Base-by-base conservation (phyloP, 2,113 vertebrate species). In the Eretmochelys imbricata region DNA sequence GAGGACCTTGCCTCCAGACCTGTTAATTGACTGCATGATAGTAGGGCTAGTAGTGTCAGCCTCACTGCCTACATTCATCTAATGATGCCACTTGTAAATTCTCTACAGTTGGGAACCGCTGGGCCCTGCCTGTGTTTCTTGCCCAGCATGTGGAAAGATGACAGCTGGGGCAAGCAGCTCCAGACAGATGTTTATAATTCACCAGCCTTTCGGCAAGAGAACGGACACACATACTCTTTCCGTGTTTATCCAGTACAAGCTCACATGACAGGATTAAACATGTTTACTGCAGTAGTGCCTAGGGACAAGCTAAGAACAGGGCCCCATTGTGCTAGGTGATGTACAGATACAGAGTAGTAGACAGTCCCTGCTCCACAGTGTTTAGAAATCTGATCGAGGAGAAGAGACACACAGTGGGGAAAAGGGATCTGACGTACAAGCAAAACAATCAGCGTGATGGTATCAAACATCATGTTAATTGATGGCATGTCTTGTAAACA, bases 361-460 rank as follows among this genome's bases (percentile, higher is more conserved):
- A 78, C 46, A 6, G 6, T 76, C 22, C 42, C 42, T 12, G 22
- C 38, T 78, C 12, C 38, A 48, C 48, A 78, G 24, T 27, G 6
- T 78, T 42, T 54, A 57, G 22, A 72, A n/a, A 78, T 78, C 24
- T 78, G 25, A 78, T 78, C 13, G 80, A 29, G 17, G 29, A 78
- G 75, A 12, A 25, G 42, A 78, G 25, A 48, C 75, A 78, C 38
- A 24, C 38, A 24, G 25, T 25, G 25, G 42, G 24, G 46, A 13
- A 78, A 78, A 22, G n/a, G 17, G 65, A 79, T 89, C 93, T 89
- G 65, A 82, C 55, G 90, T 84, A 76, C 84, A 92, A 92, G 85
- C 31, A 2, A 2, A 14, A 7, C 84, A 20, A 72, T 88, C 86
- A 38, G 3, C 85, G 46, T 46, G 84, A 93, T 90, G 53, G 38